These are phyloP conservation scores for Micrasema longulum DNA, from an alignment of 1,140 invertebrate genomes.

Conservation along the genomic window DNA sequence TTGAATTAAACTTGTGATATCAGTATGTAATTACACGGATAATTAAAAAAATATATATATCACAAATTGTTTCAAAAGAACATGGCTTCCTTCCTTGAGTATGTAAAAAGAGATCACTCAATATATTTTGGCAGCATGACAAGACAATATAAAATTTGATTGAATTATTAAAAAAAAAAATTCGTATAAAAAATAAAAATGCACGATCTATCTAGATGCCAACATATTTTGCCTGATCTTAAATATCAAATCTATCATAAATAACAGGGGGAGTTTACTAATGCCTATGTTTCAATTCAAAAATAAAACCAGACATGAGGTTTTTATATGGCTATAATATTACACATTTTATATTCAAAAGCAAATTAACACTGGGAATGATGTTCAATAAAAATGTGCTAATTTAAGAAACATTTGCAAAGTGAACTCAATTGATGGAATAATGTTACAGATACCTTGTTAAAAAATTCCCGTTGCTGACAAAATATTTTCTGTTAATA, in stretches of 20 bases:
- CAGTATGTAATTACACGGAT: slow-evolving; percentile 1
- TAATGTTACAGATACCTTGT: slow-evolving; percentile 39
- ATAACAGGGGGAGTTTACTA: not conserved
- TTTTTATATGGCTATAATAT: slow-evolving; percentile 38
- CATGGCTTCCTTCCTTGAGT: slow-evolving; percentile 43
- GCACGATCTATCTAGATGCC: not conserved
- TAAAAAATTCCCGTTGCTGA: slow-evolving; percentile 40
- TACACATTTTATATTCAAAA: no score
- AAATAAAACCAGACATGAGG: not conserved
- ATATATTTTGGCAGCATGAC: not conserved
- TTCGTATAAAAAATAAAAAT: no score
- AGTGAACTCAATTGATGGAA: slow-evolving; percentile 51
- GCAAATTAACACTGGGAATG: no score
- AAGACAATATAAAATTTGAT: no score
- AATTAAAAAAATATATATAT: slow-evolving; percentile 6
- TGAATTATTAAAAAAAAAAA: no score
- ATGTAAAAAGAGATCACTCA: slow-evolving; percentile 7
- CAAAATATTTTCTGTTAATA: no score
- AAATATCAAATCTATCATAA: not conserved
- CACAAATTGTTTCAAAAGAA: slow-evolving; percentile 28
- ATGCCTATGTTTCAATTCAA: slow-evolving; percentile 7
- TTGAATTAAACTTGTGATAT: slow-evolving; percentile 19
- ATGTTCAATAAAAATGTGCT: slow-evolving; percentile 43
- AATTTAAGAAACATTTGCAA: slow-evolving; percentile 54
- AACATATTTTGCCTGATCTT: slow-evolving; percentile 1